Conservation (phyloP, 2,797 vertebrate genomes). For the Melopsittacus undulatus region DNA sequence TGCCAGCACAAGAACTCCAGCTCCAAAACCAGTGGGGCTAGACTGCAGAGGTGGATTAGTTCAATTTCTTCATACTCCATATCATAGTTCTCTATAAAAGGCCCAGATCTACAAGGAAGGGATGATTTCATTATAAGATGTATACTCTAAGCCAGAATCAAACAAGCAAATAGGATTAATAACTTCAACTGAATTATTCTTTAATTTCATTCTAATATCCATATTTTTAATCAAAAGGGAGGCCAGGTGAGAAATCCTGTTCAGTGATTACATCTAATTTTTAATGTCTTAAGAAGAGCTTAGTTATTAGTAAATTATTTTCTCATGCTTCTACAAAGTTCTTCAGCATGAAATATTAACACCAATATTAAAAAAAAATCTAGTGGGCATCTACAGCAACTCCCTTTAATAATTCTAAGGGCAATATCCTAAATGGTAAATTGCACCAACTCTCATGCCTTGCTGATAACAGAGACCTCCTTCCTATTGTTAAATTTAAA, state of each 20-base stretch:
- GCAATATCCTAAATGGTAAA: neutral
- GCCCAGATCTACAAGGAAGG: neutral
- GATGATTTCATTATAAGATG: neutral
- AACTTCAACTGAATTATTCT: neutral
- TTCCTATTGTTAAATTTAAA: neutral
- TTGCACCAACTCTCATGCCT: neutral
- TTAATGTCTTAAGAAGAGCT: neutral
- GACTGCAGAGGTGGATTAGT: neutral
- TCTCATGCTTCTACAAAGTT: neutral
- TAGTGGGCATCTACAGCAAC: neutral
- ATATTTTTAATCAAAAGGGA: neutral
- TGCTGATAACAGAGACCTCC: neutral
- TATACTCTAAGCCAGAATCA: neutral
- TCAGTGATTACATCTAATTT: neutral
- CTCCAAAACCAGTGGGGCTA: neutral
- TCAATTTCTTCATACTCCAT: neutral
- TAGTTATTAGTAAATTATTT: neutral
- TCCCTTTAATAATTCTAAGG: neutral
- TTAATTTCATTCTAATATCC: neutral
- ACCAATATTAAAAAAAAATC: neutral
- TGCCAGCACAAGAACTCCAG: neutral
- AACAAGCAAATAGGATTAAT: neutral
- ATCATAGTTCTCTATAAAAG: neutral
- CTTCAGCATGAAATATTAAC: neutral
- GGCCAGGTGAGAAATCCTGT: neutral